A percentile compares a stretch with the other conserved stretches of the same genome.
phyloP scores from a whole-genome alignment of 2,113 vertebrate genomes.

The Lanius collurio region DNA sequence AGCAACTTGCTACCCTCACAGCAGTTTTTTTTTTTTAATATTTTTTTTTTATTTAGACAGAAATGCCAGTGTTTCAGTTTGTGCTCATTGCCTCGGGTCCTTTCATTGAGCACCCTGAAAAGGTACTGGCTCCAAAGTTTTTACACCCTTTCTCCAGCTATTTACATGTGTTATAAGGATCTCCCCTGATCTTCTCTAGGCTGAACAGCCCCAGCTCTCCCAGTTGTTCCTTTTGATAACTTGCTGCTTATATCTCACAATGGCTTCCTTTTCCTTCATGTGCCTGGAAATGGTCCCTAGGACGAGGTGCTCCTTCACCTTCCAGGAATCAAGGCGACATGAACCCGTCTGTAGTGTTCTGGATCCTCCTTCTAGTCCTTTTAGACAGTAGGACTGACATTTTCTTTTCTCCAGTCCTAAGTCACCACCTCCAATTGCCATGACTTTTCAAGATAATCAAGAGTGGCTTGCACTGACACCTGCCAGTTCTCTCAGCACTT shows the following conservation, averaged over 20 bases:
- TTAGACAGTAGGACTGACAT: background rate
- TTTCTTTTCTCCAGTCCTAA: background rate
- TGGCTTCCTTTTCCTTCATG: background rate
- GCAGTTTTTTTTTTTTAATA: background rate
- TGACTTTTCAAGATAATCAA: background rate
- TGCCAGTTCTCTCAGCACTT: background rate
- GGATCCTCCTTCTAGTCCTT: background rate
- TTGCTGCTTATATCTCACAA: background rate
- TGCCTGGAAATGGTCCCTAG: background rate
- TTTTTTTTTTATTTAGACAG: background rate
- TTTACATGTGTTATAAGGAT: background rate
- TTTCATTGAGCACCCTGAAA: background rate
- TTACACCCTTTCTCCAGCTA: background rate
- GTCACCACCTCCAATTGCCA: background rate
- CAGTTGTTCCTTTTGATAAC: background rate
- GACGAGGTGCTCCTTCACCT: background rate
- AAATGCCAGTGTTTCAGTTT: background rate
- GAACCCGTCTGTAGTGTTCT: background rate
- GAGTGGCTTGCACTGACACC: background rate
- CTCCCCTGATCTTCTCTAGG: background rate
- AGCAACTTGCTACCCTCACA: background rate
- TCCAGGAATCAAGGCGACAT: background rate
- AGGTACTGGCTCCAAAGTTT: background rate
- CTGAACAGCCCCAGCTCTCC: background rate
- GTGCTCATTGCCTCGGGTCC: background rate